Conservation (phyloP, 2,113 vertebrate species). For the Semicossyphus pulcher region DNA sequence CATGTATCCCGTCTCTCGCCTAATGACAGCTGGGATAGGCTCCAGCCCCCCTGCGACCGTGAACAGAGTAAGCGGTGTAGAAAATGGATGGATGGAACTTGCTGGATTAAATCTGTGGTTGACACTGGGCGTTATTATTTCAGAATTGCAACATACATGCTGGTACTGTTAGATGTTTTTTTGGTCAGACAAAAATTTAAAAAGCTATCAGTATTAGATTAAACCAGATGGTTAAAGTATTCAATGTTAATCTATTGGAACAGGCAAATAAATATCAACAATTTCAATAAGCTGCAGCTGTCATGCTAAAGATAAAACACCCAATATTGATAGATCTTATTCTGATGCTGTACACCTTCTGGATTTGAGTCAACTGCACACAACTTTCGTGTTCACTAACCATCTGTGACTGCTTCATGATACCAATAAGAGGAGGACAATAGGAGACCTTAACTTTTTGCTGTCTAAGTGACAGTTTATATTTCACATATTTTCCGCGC, state of each 20-base stretch:
- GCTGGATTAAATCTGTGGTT: no score
- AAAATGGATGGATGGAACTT: no score
- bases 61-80: no score
- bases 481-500: constrained; percentile 17
- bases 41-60: no score
- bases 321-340: neutral
- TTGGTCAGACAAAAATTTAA: no score
- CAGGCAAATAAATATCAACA: neutral
- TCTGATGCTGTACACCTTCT: neutral
- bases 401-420: constrained; percentile 35
- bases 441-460: neutral
- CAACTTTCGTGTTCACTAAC: constrained; percentile 12
- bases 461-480: constrained; percentile 12
- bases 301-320: neutral
- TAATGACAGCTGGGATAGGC: no score
- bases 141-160: no score
- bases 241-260: neutral
- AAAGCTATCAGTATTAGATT: neutral
- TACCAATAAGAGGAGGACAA: neutral
- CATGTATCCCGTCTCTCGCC: no score
- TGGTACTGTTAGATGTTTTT: no score
- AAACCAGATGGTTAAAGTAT: neutral
- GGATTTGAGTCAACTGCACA: neutral
- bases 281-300: neutral
- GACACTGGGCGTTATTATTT: no score